Conservation (phyloP, 2,797 vertebrate species). For the Zalophus californianus region DNA sequence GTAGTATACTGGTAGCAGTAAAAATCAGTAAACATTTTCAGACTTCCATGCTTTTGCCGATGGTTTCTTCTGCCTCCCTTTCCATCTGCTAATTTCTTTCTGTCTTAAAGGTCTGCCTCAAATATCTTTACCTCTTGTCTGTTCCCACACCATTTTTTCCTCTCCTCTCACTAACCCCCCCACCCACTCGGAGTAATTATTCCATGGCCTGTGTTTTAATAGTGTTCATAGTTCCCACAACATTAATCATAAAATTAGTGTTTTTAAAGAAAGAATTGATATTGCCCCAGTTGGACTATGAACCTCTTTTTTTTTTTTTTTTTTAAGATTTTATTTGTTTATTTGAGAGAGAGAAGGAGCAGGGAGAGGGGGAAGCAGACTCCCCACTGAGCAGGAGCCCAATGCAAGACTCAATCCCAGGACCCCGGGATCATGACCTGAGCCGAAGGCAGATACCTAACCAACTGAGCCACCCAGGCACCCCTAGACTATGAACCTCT, state of each 20-base stretch:
- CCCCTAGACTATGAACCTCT: background rate
- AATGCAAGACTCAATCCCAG: background rate
- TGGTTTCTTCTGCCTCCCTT: constrained; percentile 45
- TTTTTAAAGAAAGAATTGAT: background rate
- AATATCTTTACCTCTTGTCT: background rate
- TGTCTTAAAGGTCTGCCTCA: background rate
- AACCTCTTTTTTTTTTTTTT: background rate
- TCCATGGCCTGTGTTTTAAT: constrained; percentile 13
- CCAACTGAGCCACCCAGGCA: too few relatives aligned
- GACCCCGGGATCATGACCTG: background rate
- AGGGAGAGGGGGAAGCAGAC: background rate
- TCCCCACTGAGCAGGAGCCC: background rate
- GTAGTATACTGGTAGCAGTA: background rate
- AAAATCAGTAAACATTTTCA: constrained; percentile 6
- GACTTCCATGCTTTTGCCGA: background rate
- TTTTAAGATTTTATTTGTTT: background rate
- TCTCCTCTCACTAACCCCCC: background rate
- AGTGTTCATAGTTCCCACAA: constrained; percentile 16
- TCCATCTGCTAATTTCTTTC: constrained; percentile 8
- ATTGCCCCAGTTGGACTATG: background rate
- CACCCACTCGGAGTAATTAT: background rate
- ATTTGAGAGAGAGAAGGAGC: background rate
- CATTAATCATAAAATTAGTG: constrained; percentile 16
- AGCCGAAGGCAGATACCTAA: background rate
- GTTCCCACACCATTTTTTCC: background rate